A percentile compares a stretch with the other conserved stretches of the same genome.
These are phyloP conservation scores for Lipotes vexillifer DNA, from an alignment of 2,113 vertebrate genomes.

Conservation along the genomic window DNA sequence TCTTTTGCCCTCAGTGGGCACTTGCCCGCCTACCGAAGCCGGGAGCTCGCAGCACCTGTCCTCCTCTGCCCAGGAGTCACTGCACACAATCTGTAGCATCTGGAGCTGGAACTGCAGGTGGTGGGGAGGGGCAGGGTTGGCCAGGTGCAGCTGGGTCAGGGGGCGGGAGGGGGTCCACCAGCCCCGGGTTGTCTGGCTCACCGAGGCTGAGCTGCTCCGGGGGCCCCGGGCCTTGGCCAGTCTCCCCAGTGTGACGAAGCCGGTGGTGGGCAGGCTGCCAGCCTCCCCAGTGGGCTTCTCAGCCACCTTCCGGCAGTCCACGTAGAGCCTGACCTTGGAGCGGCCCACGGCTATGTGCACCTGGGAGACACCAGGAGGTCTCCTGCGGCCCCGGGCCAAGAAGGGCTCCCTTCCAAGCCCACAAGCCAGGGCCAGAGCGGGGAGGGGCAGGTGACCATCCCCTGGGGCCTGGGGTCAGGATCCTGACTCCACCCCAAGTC, in stretches of 20 bases:
- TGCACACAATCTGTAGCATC: constrained; percentile 89
- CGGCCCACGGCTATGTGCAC: constrained; percentile 90
- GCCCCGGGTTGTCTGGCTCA: constrained; percentile 56
- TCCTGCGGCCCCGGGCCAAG: neutral
- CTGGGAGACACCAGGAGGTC: constrained; percentile 72
- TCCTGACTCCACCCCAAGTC: neutral
- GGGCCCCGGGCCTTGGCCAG: constrained; percentile 87
- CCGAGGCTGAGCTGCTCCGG: constrained; percentile 87
- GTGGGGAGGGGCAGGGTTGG: no score
- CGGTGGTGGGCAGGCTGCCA: constrained; percentile 81
- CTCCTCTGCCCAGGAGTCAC: constrained; percentile 84
- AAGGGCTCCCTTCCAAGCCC: neutral
- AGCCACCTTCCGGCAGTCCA: constrained; percentile 90
- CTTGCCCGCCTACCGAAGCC: constrained; percentile 78
- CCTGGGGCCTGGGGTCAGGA: neutral
- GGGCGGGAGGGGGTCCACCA: neutral
- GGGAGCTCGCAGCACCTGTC: constrained; percentile 94
- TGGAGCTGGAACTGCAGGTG: constrained; percentile 90
- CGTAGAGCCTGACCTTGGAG: constrained; percentile 85
- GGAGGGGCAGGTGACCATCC: no score
- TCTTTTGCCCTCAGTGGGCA: neutral
- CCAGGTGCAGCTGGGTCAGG: fast-evolving
- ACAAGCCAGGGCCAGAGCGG: neutral
- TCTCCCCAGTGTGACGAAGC: constrained; percentile 92
- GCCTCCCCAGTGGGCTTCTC: constrained; percentile 84